A percentile compares a stretch with the other conserved stretches of the same genome.
phyloP scores from a whole-genome alignment of 2,888 invertebrate species.

The Syrista parreyssii region DNA sequence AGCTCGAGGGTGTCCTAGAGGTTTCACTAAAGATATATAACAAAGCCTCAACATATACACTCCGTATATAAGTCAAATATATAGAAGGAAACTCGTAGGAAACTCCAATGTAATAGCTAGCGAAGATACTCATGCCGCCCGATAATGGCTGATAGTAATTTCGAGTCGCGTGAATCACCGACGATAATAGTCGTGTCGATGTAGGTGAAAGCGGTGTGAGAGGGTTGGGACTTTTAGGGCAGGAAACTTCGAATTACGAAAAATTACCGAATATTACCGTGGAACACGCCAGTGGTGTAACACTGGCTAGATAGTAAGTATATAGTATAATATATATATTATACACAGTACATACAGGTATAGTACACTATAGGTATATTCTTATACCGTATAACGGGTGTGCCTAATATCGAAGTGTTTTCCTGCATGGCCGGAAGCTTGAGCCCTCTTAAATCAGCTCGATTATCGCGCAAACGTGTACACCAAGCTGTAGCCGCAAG shows the following conservation, averaged over 20 bases:
- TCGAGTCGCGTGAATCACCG: conserved; percentile 36
- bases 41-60: neutral
- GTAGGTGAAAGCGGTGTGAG: neutral
- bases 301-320: neutral
- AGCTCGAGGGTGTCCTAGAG: neutral
- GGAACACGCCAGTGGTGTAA: conserved; percentile 48
- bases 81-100: neutral
- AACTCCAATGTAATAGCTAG: neutral
- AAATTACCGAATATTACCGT: conserved; percentile 56
- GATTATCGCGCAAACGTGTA: conserved; percentile 49
- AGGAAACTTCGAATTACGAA: conserved; percentile 52
- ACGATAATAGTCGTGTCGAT: neutral
- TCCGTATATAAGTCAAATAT: neutral
- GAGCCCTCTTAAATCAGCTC: conserved; percentile 54
- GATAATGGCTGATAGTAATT: conserved; percentile 19
- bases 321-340: neutral
- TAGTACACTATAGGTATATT: conserved; percentile 2
- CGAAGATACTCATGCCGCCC: conserved; percentile 10
- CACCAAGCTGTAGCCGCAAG: conserved; percentile 2
- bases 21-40: neutral
- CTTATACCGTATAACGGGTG: conserved; percentile 44
- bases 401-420: conserved; percentile 53
- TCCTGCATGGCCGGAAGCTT: conserved; percentile 56
- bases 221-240: conserved; percentile 25
- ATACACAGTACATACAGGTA: neutral